Conservation (phyloP, 1,140 invertebrate genomes). For the Chymomyza costata region DNA sequence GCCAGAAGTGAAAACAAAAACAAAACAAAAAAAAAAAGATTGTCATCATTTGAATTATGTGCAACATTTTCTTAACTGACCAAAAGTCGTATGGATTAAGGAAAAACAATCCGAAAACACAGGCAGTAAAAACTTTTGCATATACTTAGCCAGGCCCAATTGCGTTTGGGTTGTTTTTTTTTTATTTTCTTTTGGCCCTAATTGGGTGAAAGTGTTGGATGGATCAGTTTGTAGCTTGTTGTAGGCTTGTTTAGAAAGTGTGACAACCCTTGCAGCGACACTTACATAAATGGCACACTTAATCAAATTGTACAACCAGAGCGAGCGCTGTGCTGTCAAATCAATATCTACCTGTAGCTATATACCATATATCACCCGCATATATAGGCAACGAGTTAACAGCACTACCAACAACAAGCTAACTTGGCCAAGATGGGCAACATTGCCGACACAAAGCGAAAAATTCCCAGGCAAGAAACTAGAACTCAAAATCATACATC, state of each 20-base stretch:
- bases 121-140: too few species aligned
- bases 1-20: constrained; percentile 73
- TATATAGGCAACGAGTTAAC: constrained; percentile 62
- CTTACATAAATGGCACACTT: too few species aligned
- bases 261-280: constrained; percentile 35
- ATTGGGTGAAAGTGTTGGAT: constrained; percentile 69
- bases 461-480: constrained; percentile 66
- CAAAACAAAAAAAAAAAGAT: constrained; percentile 74
- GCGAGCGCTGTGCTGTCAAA: constrained; percentile 44
- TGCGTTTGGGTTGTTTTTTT: too few species aligned
- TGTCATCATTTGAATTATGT: constrained; percentile 49
- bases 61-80: constrained; percentile 31
- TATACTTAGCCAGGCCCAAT: neutral
- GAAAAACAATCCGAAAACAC: too few species aligned
- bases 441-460: constrained; percentile 48
- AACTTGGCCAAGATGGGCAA: neutral
- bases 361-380: constrained; percentile 72
- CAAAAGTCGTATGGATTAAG: too few species aligned
- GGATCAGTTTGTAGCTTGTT: too few species aligned
- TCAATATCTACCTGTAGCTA: constrained; percentile 60
- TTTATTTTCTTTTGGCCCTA: constrained; percentile 36
- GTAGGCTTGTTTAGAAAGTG: constrained; percentile 68
- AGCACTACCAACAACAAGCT: constrained; percentile 44
- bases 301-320: constrained; percentile 8
- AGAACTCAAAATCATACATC: constrained; percentile 73